Evolutionary conservation across 1,140 invertebrate species (phyloP).

Genomic region (Cydia pomonella): DNA sequence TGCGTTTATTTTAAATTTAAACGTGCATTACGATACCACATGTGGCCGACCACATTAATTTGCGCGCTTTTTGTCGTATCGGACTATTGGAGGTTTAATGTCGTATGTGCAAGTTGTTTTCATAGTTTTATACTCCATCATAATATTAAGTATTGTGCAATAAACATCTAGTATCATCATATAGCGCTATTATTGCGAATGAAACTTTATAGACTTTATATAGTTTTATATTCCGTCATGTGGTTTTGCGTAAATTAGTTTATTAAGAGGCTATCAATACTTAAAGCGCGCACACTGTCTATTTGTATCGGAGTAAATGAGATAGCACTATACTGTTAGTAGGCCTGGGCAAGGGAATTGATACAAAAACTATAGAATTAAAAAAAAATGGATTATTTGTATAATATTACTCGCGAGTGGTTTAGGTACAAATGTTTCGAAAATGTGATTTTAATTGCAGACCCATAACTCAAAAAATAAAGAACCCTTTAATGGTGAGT

Average conservation of each 20-base stretch:
- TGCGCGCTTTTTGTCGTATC: neutral
- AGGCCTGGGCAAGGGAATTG: no score
- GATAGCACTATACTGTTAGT: no score
- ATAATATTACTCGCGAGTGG: no score
- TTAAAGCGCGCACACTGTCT: no score
- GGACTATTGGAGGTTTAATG: neutral
- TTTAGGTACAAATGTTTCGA: no score
- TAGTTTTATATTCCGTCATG: neutral
- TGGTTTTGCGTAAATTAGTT: neutral
- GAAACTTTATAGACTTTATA: neutral
- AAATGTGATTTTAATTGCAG: no score
- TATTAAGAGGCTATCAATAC: no score
- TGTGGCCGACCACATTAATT: conserved; percentile 6
- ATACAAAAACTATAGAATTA: no score
- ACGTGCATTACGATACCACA: conserved; percentile 4
- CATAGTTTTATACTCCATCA: neutral
- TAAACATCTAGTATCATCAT: neutral
- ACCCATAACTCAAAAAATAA: no score
- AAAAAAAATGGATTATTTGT: no score
- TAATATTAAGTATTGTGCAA: neutral
- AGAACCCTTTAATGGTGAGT: no score
- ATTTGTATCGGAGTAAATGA: no score
- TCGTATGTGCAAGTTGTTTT: neutral
- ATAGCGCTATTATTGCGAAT: neutral
- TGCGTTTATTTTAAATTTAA: conserved; percentile 9